Conservation (phyloP, 2,888 invertebrate species). For the Drosophila birchii region DNA sequence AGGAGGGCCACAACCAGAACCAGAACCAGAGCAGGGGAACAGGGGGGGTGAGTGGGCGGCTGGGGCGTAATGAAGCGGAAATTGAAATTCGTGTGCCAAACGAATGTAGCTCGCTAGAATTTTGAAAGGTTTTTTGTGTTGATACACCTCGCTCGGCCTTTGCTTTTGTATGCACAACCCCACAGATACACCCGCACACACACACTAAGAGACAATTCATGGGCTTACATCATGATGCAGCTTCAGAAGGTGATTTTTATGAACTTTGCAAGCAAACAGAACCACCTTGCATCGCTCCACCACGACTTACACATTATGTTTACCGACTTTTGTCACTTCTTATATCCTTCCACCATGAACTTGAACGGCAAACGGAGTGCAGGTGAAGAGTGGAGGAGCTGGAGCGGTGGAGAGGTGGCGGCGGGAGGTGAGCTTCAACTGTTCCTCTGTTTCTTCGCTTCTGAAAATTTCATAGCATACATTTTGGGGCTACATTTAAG, state of each 20-base stretch:
- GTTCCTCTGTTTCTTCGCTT: slow-evolving; percentile 12
- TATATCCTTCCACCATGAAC: not conserved
- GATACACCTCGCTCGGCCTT: slow-evolving; percentile 47
- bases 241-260: not conserved
- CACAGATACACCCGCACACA: slow-evolving; percentile 3
- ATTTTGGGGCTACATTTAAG: slow-evolving; percentile 13
- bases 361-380: slow-evolving; percentile 25
- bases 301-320: slow-evolving; percentile 18
- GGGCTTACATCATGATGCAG: not conserved
- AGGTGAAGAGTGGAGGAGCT: not conserved
- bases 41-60: slow-evolving; percentile 10
- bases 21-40: slow-evolving; percentile 4
- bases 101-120: slow-evolving; percentile 61
- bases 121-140: slow-evolving; percentile 75
- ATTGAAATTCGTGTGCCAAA: slow-evolving; percentile 67
- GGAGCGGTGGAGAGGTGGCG: not conserved
- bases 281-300: not conserved
- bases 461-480: slow-evolving; percentile 32
- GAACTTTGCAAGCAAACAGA: not conserved
- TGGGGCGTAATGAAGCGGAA: slow-evolving; percentile 71
- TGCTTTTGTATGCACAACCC: slow-evolving; percentile 21
- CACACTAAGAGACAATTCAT: slow-evolving; percentile 9
- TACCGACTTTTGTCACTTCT: slow-evolving; percentile 2
- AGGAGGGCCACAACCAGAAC: not conserved
- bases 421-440: slow-evolving; percentile 9